Conservation (phyloP, 2,113 vertebrate genomes). For the Rhegmatorhina hoffmannsi region DNA sequence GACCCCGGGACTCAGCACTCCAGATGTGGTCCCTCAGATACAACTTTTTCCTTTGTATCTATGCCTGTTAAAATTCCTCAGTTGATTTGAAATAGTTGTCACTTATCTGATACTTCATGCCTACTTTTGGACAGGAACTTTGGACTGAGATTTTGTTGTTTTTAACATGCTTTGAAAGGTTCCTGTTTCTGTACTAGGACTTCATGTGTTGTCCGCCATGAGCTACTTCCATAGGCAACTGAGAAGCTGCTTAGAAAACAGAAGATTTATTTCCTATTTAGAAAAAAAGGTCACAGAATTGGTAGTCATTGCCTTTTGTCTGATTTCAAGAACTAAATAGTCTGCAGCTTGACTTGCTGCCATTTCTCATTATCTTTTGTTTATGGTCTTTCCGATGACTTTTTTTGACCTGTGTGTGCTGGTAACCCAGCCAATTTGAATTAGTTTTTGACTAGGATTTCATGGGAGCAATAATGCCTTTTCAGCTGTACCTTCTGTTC, state of each 20-base stretch:
- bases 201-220: neutral
- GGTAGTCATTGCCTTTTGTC: neutral
- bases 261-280: neutral
- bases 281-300: neutral
- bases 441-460: slow-evolving; percentile 20
- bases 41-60: neutral
- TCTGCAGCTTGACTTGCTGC: neutral
- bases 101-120: neutral
- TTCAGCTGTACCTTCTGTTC: neutral
- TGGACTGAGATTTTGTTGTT: neutral
- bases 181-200: neutral
- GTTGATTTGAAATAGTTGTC: neutral
- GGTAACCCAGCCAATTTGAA: neutral
- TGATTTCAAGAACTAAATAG: neutral
- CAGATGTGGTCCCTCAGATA: neutral
- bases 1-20: neutral
- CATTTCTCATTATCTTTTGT: slow-evolving; percentile 42
- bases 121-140: neutral
- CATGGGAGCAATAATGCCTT: neutral
- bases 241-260: neutral
- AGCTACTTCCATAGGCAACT: neutral
- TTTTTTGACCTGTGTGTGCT: neutral
- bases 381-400: slow-evolving; percentile 1
- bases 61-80: neutral
- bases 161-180: neutral